Evolutionary conservation across 2,113 vertebrate genomes (phyloP).

Genomic region (Leucoraja erinaceus): DNA sequence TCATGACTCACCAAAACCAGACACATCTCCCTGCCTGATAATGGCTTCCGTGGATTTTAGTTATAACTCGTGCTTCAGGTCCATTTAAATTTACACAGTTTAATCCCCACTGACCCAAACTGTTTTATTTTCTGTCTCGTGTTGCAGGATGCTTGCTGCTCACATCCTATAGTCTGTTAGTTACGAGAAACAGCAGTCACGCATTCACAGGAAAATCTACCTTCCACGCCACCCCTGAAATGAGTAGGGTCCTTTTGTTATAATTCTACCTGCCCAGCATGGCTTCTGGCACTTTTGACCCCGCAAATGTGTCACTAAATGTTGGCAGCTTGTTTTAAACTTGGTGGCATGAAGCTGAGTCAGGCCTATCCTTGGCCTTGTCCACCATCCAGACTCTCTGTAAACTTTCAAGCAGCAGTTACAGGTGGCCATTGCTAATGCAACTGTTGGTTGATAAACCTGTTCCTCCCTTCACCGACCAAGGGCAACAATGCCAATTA

Average conservation of each 20-base stretch:
- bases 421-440: not conserved
- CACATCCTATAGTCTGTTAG: not conserved
- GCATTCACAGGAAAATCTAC: not conserved
- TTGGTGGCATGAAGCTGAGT: not conserved
- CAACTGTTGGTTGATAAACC: not conserved
- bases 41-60: not conserved
- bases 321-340: not conserved
- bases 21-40: not conserved
- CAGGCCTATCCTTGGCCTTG: not conserved
- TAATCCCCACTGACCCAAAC: not conserved
- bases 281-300: not conserved
- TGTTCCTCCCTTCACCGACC: not conserved
- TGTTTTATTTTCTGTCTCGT: not conserved
- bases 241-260: not conserved
- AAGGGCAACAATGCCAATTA: not conserved
- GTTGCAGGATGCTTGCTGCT: not conserved
- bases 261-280: not conserved
- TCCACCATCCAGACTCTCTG: not conserved
- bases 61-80: not conserved
- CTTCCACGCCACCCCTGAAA: not conserved
- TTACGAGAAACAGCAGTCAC: not conserved
- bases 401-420: not conserved
- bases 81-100: not conserved
- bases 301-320: not conserved
- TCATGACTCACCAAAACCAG: conserved; percentile 29